Conservation (phyloP, 2,113 vertebrate genomes). For the Felis chaus region DNA sequence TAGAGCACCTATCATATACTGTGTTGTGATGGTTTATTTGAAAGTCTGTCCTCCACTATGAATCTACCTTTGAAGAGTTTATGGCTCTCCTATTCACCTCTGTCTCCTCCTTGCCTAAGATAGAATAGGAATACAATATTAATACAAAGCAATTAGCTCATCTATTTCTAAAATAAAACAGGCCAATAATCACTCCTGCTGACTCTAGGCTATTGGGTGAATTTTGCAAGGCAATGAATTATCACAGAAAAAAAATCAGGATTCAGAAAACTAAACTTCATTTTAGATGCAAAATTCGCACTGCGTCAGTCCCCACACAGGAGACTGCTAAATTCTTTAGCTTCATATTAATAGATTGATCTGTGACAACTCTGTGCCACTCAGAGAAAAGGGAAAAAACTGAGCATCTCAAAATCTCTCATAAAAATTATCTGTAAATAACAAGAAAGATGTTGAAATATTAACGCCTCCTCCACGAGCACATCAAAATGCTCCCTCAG, state of each 20-base stretch:
- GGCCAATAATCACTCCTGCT: background rate
- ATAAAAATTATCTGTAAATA: conserved; percentile 78
- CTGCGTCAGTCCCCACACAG: background rate
- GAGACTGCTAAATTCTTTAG: conserved; percentile 6
- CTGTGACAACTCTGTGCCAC: conserved; percentile 27
- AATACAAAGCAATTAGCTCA: background rate
- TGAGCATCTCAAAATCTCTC: conserved; percentile 73
- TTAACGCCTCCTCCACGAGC: conserved; percentile 66
- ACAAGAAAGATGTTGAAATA: conserved; percentile 68
- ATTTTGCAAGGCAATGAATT: conserved; percentile 1
- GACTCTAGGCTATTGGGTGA: background rate
- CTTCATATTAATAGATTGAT: conserved; percentile 55
- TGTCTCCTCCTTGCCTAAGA: background rate
- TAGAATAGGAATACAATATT: background rate
- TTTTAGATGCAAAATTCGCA: conserved; percentile 13
- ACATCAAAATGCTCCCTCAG: conserved; percentile 58
- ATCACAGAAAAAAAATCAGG: background rate
- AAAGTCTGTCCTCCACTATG: background rate
- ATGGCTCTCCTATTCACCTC: background rate
- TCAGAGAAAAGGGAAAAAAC: conserved; percentile 45
- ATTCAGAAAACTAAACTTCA: background rate
- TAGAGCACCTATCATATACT: background rate
- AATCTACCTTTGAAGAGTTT: background rate
- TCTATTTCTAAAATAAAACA: conserved; percentile 32
- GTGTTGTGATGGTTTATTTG: background rate